Percentiles rank a stretch among this genome's conserved stretches.
phyloP scores from a whole-genome alignment of 2,888 invertebrate genomes.

The Pseudococcus jackbeardsleyi region DNA sequence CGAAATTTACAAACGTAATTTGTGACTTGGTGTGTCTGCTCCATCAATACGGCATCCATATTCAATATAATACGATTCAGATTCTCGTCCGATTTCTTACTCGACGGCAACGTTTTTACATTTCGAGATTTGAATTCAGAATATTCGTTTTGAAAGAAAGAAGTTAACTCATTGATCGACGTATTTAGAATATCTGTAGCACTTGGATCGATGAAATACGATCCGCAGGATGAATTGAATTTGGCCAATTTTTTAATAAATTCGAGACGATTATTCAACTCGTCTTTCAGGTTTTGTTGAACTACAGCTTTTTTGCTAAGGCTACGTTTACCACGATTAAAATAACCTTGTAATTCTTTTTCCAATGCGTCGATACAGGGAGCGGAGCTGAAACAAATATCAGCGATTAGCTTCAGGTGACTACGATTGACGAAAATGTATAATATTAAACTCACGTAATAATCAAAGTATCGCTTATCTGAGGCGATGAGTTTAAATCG shows the following conservation, averaged over 20 bases:
- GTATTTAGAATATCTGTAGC: background rate
- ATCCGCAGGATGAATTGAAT: slow-evolving; percentile 11
- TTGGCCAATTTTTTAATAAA: background rate
- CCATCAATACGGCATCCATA: slow-evolving; percentile 12
- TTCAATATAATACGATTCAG: background rate
- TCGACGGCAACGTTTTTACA: background rate
- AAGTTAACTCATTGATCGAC: background rate
- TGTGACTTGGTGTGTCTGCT: background rate
- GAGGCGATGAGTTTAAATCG: background rate
- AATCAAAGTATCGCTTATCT: background rate
- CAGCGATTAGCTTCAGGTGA: background rate
- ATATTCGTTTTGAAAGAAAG: background rate
- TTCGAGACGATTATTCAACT: background rate
- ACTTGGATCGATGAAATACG: background rate
- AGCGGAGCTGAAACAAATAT: background rate
- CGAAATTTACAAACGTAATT: background rate
- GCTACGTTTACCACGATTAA: background rate
- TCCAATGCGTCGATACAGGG: background rate
- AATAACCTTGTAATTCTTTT: background rate
- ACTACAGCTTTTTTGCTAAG: background rate
- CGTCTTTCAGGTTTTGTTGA: background rate
- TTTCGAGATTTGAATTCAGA: background rate
- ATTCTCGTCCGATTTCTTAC: background rate
- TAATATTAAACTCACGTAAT: background rate
- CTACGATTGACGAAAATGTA: background rate